phyloP scores from a whole-genome alignment of 2,797 vertebrate species.

The Acrocephalus scirpaceus region DNA sequence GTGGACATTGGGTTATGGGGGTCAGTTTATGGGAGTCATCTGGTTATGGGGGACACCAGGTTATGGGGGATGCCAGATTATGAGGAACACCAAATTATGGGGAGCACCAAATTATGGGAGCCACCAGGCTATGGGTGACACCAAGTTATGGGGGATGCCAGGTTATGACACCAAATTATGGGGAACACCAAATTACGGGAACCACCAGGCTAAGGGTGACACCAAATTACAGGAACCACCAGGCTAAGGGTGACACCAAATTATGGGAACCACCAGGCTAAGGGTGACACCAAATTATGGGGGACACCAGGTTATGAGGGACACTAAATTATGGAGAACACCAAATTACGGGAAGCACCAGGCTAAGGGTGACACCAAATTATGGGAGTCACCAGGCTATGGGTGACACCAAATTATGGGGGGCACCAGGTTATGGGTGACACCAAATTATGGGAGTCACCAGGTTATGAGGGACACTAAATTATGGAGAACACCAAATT shows the following conservation, averaged over 20 bases:
- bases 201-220: no score
- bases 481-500: accelerated
- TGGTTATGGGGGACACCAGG: accelerated
- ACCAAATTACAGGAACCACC: not conserved
- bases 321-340: accelerated
- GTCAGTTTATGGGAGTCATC: not conserved
- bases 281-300: not conserved
- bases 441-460: accelerated
- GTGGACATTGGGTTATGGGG: not conserved
- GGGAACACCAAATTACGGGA: accelerated
- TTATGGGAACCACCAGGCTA: accelerated
- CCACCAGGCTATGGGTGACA: not conserved
- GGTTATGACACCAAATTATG: accelerated
- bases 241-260: accelerated
- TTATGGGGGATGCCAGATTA: accelerated
- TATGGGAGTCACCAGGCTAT: accelerated
- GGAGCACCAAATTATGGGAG: no score
- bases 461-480: accelerated
- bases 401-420: not conserved
- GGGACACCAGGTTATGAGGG: no score
- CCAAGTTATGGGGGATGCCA: accelerated
- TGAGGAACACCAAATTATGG: no score
- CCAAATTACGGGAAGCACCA: accelerated
- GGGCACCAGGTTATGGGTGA: accelerated
- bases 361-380: no score